Base-by-base conservation (phyloP, 1,140 invertebrate species). In the Neodiprion lecontei region DNA sequence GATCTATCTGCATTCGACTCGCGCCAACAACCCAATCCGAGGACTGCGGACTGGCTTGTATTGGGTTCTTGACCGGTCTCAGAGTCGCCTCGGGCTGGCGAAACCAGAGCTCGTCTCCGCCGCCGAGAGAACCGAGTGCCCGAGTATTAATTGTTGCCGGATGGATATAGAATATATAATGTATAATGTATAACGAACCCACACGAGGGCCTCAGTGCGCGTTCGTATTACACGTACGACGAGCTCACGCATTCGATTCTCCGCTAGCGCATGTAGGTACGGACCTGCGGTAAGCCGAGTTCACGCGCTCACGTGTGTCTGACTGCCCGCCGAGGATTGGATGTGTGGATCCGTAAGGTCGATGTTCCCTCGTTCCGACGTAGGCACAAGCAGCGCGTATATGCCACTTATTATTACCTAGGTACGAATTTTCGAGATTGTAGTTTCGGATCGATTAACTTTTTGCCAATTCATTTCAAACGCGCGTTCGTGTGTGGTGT, bases 41-140 rank as follows among this genome's bases (percentile, higher is more conserved):
- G 48, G 21, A 71, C 70, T 48, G 21, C 70, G 70, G 70, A 61
- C 11, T 61, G 53, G 53, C 53, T 61, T 61, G 70, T 71, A 71
- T 71, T 71, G 70, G 70, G 70, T 71, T 71, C 70, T 71, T 71
- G 70, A 71, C 70, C 70, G 70, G 21, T 71, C 70, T 71, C 70
- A 12, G 21, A 71, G 70, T 71, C 14, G 70, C 70, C 70, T 48
- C 23, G 70, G 70, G 70, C 70, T 71, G 50, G 70, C 70, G 70
- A 71, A 71, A 71, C 70, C 70, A 71, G 70, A 71, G 70, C 70
- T 71, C 70, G 21, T 40, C 21, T 48, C 70, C 48, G 12, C 21
- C 8, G 21, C 47, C 68, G 12, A 69, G 14, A 14, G 67, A 69
- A 12, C 67, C 23, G 21, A 14, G 12, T 69, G 17, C 21, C 23